Conservation (phyloP, 2,113 vertebrate species). For the Cromileptes altivelis region DNA sequence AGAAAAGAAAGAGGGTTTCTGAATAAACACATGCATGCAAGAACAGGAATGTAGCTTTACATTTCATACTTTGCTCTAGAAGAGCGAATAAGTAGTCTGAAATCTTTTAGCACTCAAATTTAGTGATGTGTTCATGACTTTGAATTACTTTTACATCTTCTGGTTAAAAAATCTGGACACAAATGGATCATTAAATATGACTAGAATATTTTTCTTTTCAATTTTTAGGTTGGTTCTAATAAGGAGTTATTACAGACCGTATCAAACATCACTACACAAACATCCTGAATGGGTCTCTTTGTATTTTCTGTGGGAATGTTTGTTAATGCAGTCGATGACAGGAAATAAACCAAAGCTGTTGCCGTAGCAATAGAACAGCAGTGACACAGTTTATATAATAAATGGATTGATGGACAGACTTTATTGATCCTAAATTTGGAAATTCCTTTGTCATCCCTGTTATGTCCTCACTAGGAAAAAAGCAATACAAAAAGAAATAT, state of each 20-base stretch:
- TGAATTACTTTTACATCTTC: not conserved
- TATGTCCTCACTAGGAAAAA: too few relatives aligned
- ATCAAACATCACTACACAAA: too few relatives aligned
- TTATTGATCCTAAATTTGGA: too few relatives aligned
- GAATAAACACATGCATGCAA: not conserved
- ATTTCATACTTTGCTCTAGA: not conserved
- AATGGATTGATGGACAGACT: too few relatives aligned
- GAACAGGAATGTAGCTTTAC: not conserved
- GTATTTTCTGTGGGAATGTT: too few relatives aligned
- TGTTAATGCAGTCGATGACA: too few relatives aligned
- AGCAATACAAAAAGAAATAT: too few relatives aligned
- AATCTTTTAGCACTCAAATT: not conserved
- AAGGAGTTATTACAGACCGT: not conserved
- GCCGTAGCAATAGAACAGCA: too few relatives aligned
- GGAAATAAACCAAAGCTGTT: too few relatives aligned
- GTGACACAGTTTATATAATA: too few relatives aligned
- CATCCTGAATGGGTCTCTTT: too few relatives aligned
- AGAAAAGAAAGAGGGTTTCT: constrained; percentile 27
- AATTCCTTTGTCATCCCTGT: too few relatives aligned
- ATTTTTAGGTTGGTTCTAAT: not conserved
- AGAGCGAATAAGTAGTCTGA: not conserved
- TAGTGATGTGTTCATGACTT: not conserved
- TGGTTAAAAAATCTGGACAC: not conserved
- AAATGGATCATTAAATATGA: not conserved
- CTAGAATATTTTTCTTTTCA: not conserved